Evolutionary conservation across 2,888 invertebrate species (phyloP), one percentile per base, ranked within the genome.

Genomic region (Acrocyrtus sp.): DNA sequence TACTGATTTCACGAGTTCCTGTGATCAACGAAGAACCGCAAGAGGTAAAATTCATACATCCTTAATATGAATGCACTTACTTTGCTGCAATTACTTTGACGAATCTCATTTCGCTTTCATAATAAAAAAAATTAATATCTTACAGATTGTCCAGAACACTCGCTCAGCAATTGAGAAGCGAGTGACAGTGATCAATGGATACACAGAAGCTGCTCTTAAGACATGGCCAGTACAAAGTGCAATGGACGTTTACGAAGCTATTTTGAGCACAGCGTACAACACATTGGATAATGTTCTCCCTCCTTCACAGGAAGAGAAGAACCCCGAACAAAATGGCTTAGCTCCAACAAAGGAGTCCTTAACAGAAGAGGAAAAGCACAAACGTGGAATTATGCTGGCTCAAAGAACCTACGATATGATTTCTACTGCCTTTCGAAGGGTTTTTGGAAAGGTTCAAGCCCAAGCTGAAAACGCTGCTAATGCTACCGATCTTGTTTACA

Each of bases 1-100:
- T 29, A 45, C 17, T 80, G 50, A 78, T 78, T 43, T 45, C 57
- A 1, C 76, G 17, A 15, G 74, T 76, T 26, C 80, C 80, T 10
- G 73, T 50, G 6, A 75, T 80, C 39, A 78, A 57, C 41, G 77
- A 77, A 39, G 54, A 78, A 61, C 80, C 80, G 24, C 53, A 77
- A 56, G 75, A 76, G 61, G 80, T 80, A 74, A 48, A 43, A 45
- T 8, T 17, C 6, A 17, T n/a, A n/a, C n/a, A n/a, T n/a, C n/a
- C n/a, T n/a, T n/a, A n/a, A n/a, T n/a, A n/a, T n/a, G n/a, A n/a
- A n/a, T n/a, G n/a, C n/a, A n/a, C n/a, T n/a, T n/a, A n/a, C n/a
- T n/a, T n/a, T n/a, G n/a, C n/a, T n/a, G n/a, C 19, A 21, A 47
- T 47, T 47, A 47, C 4, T n/a, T n/a, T 43, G 17, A 47, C 19